These are phyloP conservation scores for Lepidostoma basale DNA, from an alignment of 1,140 invertebrate genomes.

Conservation along the genomic window DNA sequence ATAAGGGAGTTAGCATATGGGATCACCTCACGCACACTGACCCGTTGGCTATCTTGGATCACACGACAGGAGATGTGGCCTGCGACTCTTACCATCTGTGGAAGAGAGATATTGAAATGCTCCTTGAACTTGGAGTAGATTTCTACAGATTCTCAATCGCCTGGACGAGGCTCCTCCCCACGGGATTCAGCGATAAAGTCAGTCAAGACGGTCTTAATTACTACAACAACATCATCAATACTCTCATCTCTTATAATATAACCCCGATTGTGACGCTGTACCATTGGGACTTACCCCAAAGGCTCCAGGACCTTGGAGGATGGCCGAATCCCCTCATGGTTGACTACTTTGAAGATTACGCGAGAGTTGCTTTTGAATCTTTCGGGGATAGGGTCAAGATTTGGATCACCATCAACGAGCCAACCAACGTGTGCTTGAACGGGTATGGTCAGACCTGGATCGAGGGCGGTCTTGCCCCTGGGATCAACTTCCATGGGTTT, in stretches of 20 bases:
- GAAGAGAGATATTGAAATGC: constrained; percentile 62
- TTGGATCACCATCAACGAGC: constrained; percentile 65
- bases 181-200: constrained; percentile 53
- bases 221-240: constrained; percentile 62
- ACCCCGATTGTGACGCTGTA: constrained; percentile 54
- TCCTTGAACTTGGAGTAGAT: constrained; percentile 57
- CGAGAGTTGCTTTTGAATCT: constrained; percentile 55
- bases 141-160: constrained; percentile 65
- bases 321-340: constrained; percentile 48
- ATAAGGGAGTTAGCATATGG: constrained; percentile 61
- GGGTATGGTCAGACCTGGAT: constrained; percentile 57
- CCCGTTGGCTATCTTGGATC: constrained; percentile 56
- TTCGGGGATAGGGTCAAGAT: constrained; percentile 60
- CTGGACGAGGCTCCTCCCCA: constrained; percentile 61
- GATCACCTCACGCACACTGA: constrained; percentile 53
- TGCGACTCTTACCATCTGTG: constrained; percentile 54
- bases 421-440: constrained; percentile 52
- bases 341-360: constrained; percentile 61
- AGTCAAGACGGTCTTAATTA: constrained; percentile 60
- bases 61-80: constrained; percentile 55
- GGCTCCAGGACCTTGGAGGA: constrained; percentile 48
- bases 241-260: constrained; percentile 56
- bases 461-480: constrained; percentile 48
- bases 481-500: constrained; percentile 52
- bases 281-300: constrained; percentile 49